phyloP scores from a whole-genome alignment of 2,797 vertebrate species.

The Leptatherina wallacei region DNA sequence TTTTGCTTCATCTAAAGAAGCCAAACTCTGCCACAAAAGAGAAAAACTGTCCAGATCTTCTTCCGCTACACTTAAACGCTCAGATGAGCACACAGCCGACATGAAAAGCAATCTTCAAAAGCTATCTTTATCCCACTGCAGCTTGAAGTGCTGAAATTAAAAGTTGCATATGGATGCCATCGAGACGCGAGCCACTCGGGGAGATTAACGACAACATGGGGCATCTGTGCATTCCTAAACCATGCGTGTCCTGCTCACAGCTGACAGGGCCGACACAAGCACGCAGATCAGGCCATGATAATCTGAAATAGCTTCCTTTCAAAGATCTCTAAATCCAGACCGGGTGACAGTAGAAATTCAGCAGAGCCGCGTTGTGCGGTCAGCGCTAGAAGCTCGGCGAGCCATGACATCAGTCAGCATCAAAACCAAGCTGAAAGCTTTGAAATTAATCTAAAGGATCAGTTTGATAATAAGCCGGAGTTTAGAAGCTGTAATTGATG shows the following conservation, averaged over 20 bases:
- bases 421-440: constrained; percentile 20
- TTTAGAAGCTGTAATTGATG: constrained; percentile 6
- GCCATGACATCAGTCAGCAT: constrained; percentile 64
- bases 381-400: constrained; percentile 23
- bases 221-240: constrained; percentile 60
- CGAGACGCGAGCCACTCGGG: constrained; percentile 63
- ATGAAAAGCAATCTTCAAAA: constrained; percentile 76
- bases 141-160: constrained; percentile 71
- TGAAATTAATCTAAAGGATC: constrained; percentile 9
- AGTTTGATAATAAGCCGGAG: constrained; percentile 3
- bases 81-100: constrained; percentile 51
- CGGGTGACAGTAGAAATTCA: constrained; percentile 25
- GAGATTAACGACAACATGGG: constrained; percentile 66
- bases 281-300: constrained; percentile 65
- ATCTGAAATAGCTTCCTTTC: constrained; percentile 77
- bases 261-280: constrained; percentile 53
- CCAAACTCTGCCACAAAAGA: constrained; percentile 39
- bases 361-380: constrained; percentile 25
- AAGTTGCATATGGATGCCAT: constrained; percentile 71
- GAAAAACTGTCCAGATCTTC: constrained; percentile 50
- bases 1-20: constrained; percentile 22
- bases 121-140: constrained; percentile 70
- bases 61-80: constrained; percentile 51
- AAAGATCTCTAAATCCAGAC: constrained; percentile 61
- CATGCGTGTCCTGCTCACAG: constrained; percentile 48